phyloP scores from a whole-genome alignment of 2,113 vertebrate genomes.

The Hyaena hyaena region DNA sequence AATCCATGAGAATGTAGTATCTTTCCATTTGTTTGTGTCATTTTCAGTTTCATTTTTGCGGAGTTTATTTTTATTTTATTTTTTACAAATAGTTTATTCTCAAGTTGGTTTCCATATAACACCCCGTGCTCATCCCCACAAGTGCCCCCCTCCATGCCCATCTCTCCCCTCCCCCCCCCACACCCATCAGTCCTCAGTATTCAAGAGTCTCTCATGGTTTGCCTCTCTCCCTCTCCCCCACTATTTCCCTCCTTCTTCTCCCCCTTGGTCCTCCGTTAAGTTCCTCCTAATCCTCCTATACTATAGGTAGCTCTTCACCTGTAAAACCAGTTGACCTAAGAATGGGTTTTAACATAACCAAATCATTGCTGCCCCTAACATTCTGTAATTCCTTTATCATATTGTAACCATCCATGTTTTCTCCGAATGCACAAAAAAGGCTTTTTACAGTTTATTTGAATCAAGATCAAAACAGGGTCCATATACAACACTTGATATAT shows the following conservation, averaged over 20 bases:
- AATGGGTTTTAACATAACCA: neutral
- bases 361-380: neutral
- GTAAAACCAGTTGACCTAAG: neutral
- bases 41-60: neutral
- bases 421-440: neutral
- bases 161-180: no score
- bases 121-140: no score
- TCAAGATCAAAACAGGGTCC: neutral
- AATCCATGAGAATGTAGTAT: neutral
- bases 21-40: neutral
- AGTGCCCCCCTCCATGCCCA: no score
- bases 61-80: neutral
- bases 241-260: no score
- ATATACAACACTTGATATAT: neutral
- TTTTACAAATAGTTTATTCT: no score
- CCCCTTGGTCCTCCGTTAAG: no score
- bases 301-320: neutral
- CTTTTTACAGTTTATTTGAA: neutral
- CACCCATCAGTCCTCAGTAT: no score
- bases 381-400: neutral
- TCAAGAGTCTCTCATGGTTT: no score
- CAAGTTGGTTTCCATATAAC: no score
- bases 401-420: neutral
- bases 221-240: no score
- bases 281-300: no score